Percentiles rank a stretch among this genome's conserved stretches.
phyloP scores from a whole-genome alignment of 2,888 invertebrate genomes.

The Chrysolina haemoptera region DNA sequence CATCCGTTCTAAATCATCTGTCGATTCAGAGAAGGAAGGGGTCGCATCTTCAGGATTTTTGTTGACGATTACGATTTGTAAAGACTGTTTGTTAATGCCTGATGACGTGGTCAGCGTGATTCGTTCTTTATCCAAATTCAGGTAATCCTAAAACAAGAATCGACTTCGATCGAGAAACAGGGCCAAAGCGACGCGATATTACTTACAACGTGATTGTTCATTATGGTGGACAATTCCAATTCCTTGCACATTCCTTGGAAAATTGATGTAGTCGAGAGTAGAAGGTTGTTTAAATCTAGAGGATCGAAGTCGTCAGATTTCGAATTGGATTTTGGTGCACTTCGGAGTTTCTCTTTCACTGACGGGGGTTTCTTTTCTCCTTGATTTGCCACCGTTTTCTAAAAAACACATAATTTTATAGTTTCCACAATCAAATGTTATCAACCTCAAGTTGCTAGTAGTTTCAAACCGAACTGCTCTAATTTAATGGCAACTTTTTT shows the following conservation, averaged over 20 bases:
- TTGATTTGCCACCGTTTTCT: not conserved
- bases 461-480: not conserved
- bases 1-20: constrained; percentile 10
- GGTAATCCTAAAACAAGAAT: constrained; percentile 14
- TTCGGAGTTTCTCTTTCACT: not conserved
- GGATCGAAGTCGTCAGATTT: constrained; percentile 6
- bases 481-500: too few relatives aligned
- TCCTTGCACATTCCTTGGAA: constrained; percentile 24
- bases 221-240: not conserved
- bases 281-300: constrained; percentile 14
- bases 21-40: not conserved
- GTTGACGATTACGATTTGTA: constrained; percentile 20
- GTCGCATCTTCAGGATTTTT: not conserved
- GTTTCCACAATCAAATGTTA: not conserved
- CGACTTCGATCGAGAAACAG: not conserved
- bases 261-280: constrained; percentile 15
- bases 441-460: too few relatives aligned
- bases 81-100: not conserved
- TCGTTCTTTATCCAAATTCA: constrained; percentile 9
- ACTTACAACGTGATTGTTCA: constrained; percentile 7
- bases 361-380: too few relatives aligned
- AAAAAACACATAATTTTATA: not conserved
- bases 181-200: not conserved
- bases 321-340: not conserved
- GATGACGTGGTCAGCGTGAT: constrained; percentile 17